Conservation (phyloP, 2,113 vertebrate species). For the Salvelinus namaycush region DNA sequence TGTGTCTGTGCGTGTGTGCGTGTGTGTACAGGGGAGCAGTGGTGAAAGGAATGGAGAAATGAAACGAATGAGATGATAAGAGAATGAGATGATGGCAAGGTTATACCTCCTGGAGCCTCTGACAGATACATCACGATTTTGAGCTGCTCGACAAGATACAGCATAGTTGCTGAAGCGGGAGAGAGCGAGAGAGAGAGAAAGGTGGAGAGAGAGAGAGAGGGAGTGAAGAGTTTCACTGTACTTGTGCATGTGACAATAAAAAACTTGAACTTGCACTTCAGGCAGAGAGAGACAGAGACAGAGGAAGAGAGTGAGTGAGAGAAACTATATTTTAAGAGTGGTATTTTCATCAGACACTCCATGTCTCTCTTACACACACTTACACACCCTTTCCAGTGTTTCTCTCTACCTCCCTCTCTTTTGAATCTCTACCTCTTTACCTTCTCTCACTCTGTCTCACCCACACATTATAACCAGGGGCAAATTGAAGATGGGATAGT, state of each 20-base stretch:
- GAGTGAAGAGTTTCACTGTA: too few relatives aligned
- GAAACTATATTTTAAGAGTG: too few relatives aligned
- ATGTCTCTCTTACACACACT: background rate
- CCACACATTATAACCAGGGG: background rate
- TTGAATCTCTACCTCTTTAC: background rate
- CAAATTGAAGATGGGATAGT: background rate
- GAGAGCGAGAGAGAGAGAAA: too few relatives aligned
- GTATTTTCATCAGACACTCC: too few relatives aligned
- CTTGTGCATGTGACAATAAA: too few relatives aligned
- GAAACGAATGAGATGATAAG: too few relatives aligned
- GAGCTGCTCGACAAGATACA: conserved; percentile 11
- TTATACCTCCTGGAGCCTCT: conserved; percentile 37
- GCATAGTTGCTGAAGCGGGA: conserved; percentile 3
- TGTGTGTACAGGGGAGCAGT: conserved; percentile 26
- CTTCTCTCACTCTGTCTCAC: background rate
- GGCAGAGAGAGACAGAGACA: too few relatives aligned
- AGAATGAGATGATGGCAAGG: conserved; percentile 23
- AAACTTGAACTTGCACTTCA: too few relatives aligned
- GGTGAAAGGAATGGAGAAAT: conserved; percentile 12
- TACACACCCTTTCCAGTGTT: background rate
- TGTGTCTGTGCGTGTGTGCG: background rate
- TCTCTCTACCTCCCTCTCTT: background rate
- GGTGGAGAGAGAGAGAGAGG: too few relatives aligned
- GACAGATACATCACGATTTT: conserved; percentile 58
- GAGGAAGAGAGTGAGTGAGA: background rate